Evolutionary conservation across 1,140 invertebrate species (phyloP), one percentile per base, ranked within the genome.

Genomic region (Hypothenemus hampei): DNA sequence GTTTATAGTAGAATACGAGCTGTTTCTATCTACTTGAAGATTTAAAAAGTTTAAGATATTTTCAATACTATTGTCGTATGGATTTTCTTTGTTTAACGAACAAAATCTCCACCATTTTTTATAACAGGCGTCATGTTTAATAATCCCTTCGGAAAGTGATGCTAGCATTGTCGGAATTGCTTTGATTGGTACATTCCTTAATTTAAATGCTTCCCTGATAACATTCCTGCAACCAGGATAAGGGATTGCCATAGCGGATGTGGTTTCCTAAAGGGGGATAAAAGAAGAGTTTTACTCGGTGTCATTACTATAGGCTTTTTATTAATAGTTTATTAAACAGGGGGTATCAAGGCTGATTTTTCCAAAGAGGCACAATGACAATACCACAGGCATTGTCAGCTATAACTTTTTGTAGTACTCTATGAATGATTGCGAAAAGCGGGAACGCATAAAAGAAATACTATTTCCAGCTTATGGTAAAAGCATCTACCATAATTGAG

Each of bases 401-500:
- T 29, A 29, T 29, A 29, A 29, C 11, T 11, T 29, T 29, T 29
- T 29, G 24, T n/a, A n/a, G n/a, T n/a, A n/a, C n/a, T n/a, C n/a
- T n/a, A n/a, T n/a, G n/a, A n/a, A n/a, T n/a, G 64, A 63, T 66
- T 13, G 0, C 53, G 18, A 56, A 70, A 70, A 61, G 65, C 3
- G 65, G 65, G 49, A 69, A 69, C 0, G 65, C 65, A 49, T 66
- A 68, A 59, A 69, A 66, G 8, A 39, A 52, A n/a, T 56, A 23
- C 29, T 50, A 15, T 29, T 20, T 49, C 60, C 65, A 69, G 11
- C 31, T n/a, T 3, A 66, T 15, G 8, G 63, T 66, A 57, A 69
- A 68, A 2, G 63, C 63, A 50, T 66, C 65, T 8, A 67, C 53
- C 20, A 31, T 19, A n/a, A 11, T 36, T 0, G 60, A 54, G 15